Evolutionary conservation across 2,113 vertebrate genomes (phyloP).

Genomic region (Murina feae): DNA sequence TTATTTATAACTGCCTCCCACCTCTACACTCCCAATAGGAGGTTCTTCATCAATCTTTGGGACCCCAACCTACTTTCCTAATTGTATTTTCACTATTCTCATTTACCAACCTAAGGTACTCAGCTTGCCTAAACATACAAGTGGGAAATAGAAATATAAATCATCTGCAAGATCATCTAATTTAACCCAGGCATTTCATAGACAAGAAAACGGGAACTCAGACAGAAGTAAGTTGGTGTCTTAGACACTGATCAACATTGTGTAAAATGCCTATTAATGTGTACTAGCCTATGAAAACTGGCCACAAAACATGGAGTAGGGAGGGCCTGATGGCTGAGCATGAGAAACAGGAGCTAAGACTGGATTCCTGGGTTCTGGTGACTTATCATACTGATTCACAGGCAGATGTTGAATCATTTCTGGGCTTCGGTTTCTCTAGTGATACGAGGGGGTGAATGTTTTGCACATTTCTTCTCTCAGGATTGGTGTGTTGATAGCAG

Average conservation of each 20-base stretch:
- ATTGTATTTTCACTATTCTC: background rate
- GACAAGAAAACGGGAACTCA: background rate
- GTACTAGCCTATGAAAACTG: background rate
- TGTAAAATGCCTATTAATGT: background rate
- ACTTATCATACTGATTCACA: background rate
- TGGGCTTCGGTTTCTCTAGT: background rate
- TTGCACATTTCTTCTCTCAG: background rate
- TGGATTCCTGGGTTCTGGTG: background rate
- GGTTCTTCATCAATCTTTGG: background rate
- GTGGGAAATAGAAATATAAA: slow-evolving; percentile 31
- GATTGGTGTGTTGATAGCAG: background rate
- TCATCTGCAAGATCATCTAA: background rate
- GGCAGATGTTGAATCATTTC: background rate
- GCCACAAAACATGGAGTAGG: background rate
- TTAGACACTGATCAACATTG: background rate
- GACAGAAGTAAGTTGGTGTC: background rate
- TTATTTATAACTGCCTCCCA: background rate
- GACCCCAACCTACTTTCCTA: background rate
- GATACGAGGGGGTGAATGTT: background rate
- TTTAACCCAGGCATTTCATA: background rate
- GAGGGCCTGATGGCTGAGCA: background rate
- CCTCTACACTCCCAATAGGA: rapidly evolving
- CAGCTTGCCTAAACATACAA: background rate
- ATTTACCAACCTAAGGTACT: background rate
- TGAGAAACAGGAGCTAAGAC: background rate